Conservation (phyloP, 2,113 vertebrate species). For the Brachypodius melanocephalos region DNA sequence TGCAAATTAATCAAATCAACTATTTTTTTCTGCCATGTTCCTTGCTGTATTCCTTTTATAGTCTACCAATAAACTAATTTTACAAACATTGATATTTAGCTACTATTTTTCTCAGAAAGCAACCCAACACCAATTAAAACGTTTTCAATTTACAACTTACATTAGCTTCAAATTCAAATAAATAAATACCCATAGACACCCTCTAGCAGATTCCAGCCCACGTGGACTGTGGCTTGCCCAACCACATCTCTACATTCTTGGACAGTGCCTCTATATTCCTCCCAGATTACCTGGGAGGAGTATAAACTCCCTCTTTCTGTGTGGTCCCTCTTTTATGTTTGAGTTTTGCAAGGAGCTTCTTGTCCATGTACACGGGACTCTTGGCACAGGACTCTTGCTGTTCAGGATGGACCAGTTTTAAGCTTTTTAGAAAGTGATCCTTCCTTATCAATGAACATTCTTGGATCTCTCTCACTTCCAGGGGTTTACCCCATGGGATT, state of each 20-base stretch:
- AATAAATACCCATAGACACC: neutral
- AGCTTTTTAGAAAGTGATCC: neutral
- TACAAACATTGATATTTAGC: neutral
- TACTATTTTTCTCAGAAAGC: neutral
- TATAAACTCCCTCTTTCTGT: neutral
- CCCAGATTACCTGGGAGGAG: neutral
- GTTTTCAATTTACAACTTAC: neutral
- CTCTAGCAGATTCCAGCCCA: neutral
- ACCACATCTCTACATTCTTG: neutral
- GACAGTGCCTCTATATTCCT: neutral
- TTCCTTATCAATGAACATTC: neutral
- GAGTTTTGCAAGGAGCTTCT: neutral
- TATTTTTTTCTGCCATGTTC: neutral
- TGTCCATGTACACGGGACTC: neutral
- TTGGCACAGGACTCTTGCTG: neutral
- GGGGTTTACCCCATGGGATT: rapidly evolving
- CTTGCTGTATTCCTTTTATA: neutral
- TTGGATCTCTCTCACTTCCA: neutral
- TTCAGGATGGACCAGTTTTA: neutral
- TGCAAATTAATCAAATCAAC: neutral
- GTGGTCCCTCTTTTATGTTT: neutral
- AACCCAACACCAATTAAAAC: neutral
- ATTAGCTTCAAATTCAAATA: neutral
- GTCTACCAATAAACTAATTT: neutral
- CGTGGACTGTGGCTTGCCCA: neutral